Percentiles rank a stretch among this genome's conserved stretches.
Conservation (phyloP, 2,888 invertebrate genomes). For the Hydraecia micacea region DNA sequence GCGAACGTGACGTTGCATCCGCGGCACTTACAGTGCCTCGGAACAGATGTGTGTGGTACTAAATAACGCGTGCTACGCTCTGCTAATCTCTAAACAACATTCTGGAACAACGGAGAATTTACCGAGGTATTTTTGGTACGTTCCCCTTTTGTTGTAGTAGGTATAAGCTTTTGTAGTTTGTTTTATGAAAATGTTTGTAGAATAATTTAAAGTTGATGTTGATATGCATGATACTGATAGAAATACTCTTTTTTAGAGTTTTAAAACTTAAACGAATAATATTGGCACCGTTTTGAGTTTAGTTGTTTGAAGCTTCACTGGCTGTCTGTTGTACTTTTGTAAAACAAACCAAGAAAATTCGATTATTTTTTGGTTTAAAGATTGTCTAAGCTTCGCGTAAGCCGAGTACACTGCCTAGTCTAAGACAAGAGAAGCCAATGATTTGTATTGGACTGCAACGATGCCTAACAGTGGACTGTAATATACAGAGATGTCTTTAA, state of each 20-base stretch:
- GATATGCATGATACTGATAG: background rate
- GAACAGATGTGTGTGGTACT: constrained; percentile 51
- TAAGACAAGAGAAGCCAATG: background rate
- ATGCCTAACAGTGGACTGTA: background rate
- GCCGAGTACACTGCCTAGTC: background rate
- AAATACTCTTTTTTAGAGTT: background rate
- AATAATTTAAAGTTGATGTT: constrained; percentile 2
- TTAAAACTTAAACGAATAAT: background rate
- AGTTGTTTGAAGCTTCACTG: background rate
- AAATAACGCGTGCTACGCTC: constrained; percentile 61
- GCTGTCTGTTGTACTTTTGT: no score
- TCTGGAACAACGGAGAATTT: constrained; percentile 50
- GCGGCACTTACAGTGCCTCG: constrained; percentile 47
- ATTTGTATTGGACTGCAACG: background rate
- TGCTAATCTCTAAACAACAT: constrained; percentile 64
- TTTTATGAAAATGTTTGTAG: background rate
- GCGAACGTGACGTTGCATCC: constrained; percentile 61
- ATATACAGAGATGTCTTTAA: background rate
- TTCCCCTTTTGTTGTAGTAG: background rate
- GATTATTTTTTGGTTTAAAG: background rate
- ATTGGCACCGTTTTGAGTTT: background rate
- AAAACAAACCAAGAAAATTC: background rate
- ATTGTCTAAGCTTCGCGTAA: background rate
- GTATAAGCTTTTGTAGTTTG: constrained; percentile 8
- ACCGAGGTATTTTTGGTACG: constrained; percentile 42